These are phyloP conservation scores for Montifringilla adamsi DNA, from an alignment of 2,113 vertebrate genomes.

Conservation along the genomic window DNA sequence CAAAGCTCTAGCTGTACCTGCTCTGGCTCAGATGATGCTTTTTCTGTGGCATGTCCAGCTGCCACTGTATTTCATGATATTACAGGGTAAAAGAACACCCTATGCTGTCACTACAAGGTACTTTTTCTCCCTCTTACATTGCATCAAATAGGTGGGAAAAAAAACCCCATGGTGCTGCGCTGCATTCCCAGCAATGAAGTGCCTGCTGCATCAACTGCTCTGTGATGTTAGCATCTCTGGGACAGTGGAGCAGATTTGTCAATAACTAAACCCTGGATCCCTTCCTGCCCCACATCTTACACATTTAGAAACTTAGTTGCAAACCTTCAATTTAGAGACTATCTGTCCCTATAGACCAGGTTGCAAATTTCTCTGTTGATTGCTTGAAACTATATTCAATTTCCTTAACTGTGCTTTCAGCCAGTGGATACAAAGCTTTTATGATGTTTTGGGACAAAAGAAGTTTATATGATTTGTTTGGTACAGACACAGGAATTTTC, in stretches of 20 bases:
- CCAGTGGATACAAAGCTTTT: background rate
- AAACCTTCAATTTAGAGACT: background rate
- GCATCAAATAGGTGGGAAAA: background rate
- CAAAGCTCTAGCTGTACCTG: background rate
- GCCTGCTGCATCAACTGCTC: background rate
- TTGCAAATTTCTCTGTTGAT: background rate
- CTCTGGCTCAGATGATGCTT: background rate
- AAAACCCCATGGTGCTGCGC: rapidly evolving
- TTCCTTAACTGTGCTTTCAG: background rate
- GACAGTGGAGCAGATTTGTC: background rate
- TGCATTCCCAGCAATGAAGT: background rate
- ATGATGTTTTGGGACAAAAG: background rate
- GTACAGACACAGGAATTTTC: background rate
- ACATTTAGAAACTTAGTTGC: background rate
- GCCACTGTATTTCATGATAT: background rate
- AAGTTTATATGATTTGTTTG: background rate
- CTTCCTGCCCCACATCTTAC: background rate
- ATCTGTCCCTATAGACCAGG: background rate
- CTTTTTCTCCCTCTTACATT: background rate
- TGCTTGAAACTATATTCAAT: background rate
- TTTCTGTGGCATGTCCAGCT: background rate
- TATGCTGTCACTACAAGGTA: background rate
- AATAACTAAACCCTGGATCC: background rate
- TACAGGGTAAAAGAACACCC: background rate
- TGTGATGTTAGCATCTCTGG: background rate